Percentiles rank a stretch among this genome's conserved stretches.
Conservation (phyloP, 2,113 vertebrate genomes). For the Glareola pratincola region DNA sequence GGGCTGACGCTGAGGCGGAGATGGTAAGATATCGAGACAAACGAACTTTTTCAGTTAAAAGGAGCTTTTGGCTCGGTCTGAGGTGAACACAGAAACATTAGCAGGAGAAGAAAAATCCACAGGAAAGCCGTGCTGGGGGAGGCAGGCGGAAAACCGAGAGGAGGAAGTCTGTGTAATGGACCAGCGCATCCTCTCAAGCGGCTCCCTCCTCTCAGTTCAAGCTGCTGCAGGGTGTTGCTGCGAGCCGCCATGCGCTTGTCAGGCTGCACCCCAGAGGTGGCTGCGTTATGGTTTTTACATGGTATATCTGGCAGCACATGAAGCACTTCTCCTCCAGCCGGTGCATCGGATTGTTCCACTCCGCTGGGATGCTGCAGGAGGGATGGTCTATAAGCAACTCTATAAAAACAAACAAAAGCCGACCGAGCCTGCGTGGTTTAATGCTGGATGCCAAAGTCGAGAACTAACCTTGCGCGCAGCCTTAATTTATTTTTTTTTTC, state of each 20-base stretch:
- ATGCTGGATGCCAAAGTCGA: not conserved
- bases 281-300: not conserved
- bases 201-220: not conserved
- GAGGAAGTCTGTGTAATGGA: not conserved
- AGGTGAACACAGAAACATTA: not conserved
- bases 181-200: not conserved
- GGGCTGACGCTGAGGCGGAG: not conserved
- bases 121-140: not conserved
- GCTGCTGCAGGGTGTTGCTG: conserved; percentile 12
- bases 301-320: conserved; percentile 4
- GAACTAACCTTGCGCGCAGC: not conserved
- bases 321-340: not conserved
- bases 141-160: not conserved
- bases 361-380: not conserved
- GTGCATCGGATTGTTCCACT: not conserved
- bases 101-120: conserved; percentile 5
- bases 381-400: not conserved
- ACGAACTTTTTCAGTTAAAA: not conserved
- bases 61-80: not conserved
- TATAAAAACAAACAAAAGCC: not conserved
- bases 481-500: not conserved
- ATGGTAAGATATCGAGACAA: conserved; percentile 18
- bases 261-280: conserved; percentile 19
- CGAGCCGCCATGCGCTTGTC: not conserved
- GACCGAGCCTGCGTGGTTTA: not conserved